Evolutionary conservation across 2,888 invertebrate species (phyloP).

Genomic region (Cantharis rustica): DNA sequence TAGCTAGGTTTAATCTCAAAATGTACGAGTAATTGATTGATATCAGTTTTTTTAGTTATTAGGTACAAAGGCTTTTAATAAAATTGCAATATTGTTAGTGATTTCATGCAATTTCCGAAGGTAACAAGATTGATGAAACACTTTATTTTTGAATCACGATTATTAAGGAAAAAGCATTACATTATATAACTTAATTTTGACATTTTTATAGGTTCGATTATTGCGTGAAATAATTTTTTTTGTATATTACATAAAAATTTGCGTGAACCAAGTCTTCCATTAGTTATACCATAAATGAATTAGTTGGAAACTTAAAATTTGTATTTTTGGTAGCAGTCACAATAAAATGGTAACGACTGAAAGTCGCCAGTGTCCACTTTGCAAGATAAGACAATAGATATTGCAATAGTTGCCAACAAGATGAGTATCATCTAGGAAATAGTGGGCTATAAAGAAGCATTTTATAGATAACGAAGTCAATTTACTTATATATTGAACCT

Average conservation of each 20-base stretch:
- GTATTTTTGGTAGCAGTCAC: constrained; percentile 19
- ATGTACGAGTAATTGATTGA: neutral
- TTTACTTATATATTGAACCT: neutral
- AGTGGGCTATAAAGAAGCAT: constrained; percentile 26
- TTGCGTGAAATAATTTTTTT: neutral
- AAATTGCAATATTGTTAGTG: constrained; percentile 17
- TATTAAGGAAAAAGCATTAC: constrained; percentile 2
- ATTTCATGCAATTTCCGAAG: constrained; percentile 14
- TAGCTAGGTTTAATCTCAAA: neutral
- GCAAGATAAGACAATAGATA: constrained; percentile 26
- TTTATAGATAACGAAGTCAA: constrained; percentile 19
- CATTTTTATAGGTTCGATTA: constrained; percentile 16
- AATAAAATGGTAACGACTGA: constrained; percentile 23
- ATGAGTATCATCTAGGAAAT: constrained; percentile 28
- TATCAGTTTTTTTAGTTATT: neutral
- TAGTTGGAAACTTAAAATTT: constrained; percentile 2
- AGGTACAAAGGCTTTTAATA: constrained; percentile 13
- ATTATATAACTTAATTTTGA: constrained; percentile 14
- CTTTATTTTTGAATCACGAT: neutral
- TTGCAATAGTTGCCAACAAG: constrained; percentile 24
- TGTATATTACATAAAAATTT: neutral
- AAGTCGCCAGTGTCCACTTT: constrained; percentile 30
- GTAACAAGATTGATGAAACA: constrained; percentile 18
- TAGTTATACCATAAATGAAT: neutral
- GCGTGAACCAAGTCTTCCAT: neutral